These are phyloP conservation scores for Podabrus alpinus DNA, from an alignment of 2,888 invertebrate genomes.

Conservation along the genomic window DNA sequence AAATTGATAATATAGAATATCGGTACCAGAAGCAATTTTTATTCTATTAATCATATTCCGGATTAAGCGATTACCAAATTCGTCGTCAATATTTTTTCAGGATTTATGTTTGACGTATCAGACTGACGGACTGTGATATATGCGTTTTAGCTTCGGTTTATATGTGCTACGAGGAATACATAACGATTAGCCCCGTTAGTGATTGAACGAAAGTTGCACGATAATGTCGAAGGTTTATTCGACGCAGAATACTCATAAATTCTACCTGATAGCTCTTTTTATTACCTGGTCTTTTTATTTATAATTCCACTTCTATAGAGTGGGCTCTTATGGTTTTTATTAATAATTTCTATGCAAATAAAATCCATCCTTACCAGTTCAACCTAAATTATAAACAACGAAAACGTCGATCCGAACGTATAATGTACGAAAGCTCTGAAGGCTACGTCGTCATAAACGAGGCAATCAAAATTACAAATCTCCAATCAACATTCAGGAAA, in stretches of 20 bases:
- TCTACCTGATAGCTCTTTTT: slow-evolving; percentile 31
- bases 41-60: slow-evolving; percentile 33
- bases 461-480: slow-evolving; percentile 24
- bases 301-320: slow-evolving; percentile 16
- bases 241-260: slow-evolving; percentile 27
- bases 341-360: background rate
- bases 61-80: slow-evolving; percentile 33
- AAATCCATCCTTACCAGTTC: background rate
- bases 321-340: background rate
- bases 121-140: slow-evolving; percentile 35
- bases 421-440: background rate
- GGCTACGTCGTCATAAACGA: slow-evolving; percentile 9
- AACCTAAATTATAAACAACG: background rate
- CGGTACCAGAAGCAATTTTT: slow-evolving; percentile 25
- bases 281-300: slow-evolving; percentile 30
- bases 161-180: slow-evolving; percentile 35
- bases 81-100: slow-evolving; percentile 33
- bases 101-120: slow-evolving; percentile 35
- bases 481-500: slow-evolving; percentile 24
- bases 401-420: background rate
- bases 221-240: slow-evolving; percentile 31
- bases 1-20: slow-evolving; percentile 26
- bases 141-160: slow-evolving; percentile 34
- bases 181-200: slow-evolving; percentile 34
- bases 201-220: slow-evolving; percentile 28